A percentile compares a stretch with the other conserved stretches of the same genome.
phyloP scores from a whole-genome alignment of 1,140 invertebrate species.

The Eumaeus atala region DNA sequence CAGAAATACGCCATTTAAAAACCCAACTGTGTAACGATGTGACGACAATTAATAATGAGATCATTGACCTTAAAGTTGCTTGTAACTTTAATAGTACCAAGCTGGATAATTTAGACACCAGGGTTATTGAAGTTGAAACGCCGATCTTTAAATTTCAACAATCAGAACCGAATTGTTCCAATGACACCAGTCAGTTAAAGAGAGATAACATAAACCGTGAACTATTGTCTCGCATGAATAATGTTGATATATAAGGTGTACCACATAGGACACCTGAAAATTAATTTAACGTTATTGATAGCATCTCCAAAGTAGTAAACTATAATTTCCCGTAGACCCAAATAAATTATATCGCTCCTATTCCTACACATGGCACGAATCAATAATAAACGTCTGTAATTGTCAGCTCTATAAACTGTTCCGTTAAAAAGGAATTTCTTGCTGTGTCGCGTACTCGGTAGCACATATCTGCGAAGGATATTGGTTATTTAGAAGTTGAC shows the following conservation, averaged over 20 bases:
- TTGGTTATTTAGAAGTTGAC: neutral
- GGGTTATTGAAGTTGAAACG: neutral
- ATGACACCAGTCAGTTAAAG: neutral
- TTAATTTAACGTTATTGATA: too few relatives aligned
- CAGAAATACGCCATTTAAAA: neutral
- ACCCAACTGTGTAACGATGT: neutral
- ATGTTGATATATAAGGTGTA: neutral
- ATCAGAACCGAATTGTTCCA: neutral
- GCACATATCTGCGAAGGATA: neutral
- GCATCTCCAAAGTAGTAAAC: too few relatives aligned
- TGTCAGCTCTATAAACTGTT: neutral
- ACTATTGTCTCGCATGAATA: slow-evolving; percentile 2
- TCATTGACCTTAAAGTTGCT: neutral
- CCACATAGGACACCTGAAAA: too few relatives aligned
- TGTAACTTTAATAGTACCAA: slow-evolving; percentile 2
- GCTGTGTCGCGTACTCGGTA: neutral
- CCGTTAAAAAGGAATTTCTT: slow-evolving; percentile 4
- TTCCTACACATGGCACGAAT: too few relatives aligned
- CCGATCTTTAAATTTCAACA: neutral
- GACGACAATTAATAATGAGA: too few relatives aligned
- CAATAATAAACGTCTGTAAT: neutral
- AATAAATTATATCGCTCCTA: too few relatives aligned
- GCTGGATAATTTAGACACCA: neutral
- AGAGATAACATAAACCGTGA: neutral
- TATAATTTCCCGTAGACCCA: too few relatives aligned